Evolutionary conservation across 1,140 invertebrate genomes (phyloP), one percentile per base, ranked within the genome.

Genomic region (Drosophila neocordata): DNA sequence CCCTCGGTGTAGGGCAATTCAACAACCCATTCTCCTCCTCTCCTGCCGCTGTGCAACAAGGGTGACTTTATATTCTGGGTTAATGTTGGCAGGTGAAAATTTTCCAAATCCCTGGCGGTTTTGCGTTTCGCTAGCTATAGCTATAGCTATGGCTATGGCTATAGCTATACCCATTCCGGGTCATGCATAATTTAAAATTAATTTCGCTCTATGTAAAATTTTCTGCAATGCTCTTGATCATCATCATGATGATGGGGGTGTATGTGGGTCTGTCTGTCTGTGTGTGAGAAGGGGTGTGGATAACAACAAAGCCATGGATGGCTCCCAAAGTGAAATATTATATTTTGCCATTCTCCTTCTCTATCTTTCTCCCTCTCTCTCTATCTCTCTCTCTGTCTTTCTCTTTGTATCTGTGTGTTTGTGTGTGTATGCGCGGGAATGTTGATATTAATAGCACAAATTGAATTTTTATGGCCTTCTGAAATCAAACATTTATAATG

Each of bases 151-250:
- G 13, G 38, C 35, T 44, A 44, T 44, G n/a, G n/a, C n/a, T n/a
- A 44, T 48, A 48, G 41, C 41, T 48, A 48, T 48, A 48, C 41
- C 41, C 41, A 48, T 70, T 69, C 55, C 79, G 63, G 76, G 84
- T 88, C 84, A 88, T 88, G 83, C 83, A 88, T 88, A 88, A 88
- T 88, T 88, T 88, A 88, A 88, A 88, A 88, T 88, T 88, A 88
- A 88, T 88, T 88, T 88, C 75, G 83, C 67, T 85, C 78, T 83
- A 83, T 82, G 80, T 72, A 64, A 75, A 83, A 83, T 83, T 65
- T 69, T 63, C 22, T 72, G 72, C 72, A 65, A 62, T 75, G 51
- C 64, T 64, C 68, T 75, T 68, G 64, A 41, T 48, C 41, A 48
- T 48, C 41, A 48, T 48, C 41, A 48, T 48, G 15, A 48, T 48